phyloP scores from a whole-genome alignment of 2,888 invertebrate species.

The Spilosoma lubricipeda region DNA sequence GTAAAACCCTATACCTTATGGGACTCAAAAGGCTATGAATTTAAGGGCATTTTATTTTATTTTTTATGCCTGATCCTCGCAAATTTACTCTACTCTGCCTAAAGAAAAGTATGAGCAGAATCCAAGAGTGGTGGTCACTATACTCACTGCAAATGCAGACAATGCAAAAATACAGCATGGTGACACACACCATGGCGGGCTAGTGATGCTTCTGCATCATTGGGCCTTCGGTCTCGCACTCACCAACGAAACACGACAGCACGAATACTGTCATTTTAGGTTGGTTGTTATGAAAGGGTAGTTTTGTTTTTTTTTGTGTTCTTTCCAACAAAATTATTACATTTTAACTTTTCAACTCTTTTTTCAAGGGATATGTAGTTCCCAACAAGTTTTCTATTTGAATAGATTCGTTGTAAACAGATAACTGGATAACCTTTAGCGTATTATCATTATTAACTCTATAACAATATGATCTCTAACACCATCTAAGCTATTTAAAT shows the following conservation, averaged over 20 bases:
- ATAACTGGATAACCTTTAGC: not conserved
- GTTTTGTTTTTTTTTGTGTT: not conserved
- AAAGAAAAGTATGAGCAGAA: no score
- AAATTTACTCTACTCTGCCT: no score
- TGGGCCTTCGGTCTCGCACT: no score
- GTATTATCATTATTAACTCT: not conserved
- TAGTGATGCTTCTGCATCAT: no score
- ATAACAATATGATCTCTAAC: not conserved
- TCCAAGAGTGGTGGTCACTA: no score
- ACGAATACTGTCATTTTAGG: no score
- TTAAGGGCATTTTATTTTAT: not conserved
- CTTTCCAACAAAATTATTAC: not conserved
- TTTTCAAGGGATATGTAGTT: not conserved
- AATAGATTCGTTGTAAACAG: not conserved
- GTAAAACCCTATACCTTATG: not conserved
- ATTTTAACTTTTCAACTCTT: not conserved
- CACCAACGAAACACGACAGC: no score
- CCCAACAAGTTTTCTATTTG: not conserved
- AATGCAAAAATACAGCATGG: no score
- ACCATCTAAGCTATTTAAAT: not conserved
- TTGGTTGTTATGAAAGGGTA: no score
- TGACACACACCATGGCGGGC: no score
- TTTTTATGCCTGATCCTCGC: no score
- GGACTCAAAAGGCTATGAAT: not conserved
- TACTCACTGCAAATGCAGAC: no score